Base-by-base conservation (phyloP, 2,888 invertebrate genomes). In the Drosophila ustulata region DNA sequence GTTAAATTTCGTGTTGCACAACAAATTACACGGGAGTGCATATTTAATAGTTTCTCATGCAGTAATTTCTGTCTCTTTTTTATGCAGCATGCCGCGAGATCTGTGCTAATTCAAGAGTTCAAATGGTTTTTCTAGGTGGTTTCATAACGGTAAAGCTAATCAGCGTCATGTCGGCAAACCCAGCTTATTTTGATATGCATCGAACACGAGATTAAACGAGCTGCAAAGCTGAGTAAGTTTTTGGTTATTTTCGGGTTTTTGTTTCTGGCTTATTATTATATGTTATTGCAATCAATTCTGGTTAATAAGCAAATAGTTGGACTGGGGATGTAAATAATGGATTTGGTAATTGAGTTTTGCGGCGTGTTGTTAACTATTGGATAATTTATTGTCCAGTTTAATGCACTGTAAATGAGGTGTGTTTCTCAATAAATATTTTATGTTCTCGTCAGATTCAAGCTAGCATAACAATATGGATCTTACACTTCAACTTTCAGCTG, bases 31-130 rank as follows among this genome's bases (percentile, higher is more conserved):
- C 47, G 18, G 47, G 43, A 57, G 32, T 30, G 11, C 23, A 30
- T 49, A 47, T 63, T 56, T 63, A 63, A 61, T 56, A 63, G 47
- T 63, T 63, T 63, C 37, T 50, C 30, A 39, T 26, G 32, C 11
- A 30, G 53, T 55, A 9, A 13, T 49, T 28, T 28, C 4, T 28
- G 30, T 55, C 25, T 32, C 13, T 30, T 52, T 34, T 26, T 49
- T 41, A 30, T 37, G 26, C 30, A 43, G 39, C 28, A 25, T 45
- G 45, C 45, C 13, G 30, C 49, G 11, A 8, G 46, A 43, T 23
- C 26, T 56, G 56, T 46, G 56, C 34, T 37, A 56, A 56, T 56
- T 56, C 34, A 46, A 37, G 43, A 55, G 43, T 32, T 43, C 18
- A 43, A 55, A 18, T 55, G 43, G 23, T n/a, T 43, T 55, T 43